Evolutionary conservation across 2,113 vertebrate species (phyloP).

Genomic region (Oryzias curvinotus): DNA sequence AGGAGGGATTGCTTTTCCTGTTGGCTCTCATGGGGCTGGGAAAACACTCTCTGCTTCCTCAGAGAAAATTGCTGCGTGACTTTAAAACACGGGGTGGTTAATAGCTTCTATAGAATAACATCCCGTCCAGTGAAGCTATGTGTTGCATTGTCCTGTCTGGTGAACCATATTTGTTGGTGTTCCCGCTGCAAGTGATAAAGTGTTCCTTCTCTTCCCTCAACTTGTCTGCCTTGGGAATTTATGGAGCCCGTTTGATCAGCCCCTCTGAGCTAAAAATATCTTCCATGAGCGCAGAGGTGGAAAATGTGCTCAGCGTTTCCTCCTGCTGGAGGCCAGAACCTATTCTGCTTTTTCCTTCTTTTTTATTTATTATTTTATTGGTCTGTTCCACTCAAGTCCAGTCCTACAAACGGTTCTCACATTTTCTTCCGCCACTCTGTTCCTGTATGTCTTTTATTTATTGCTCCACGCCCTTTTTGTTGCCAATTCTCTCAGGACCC

Average conservation of each 20-base stretch:
- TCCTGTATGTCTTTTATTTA: constrained; percentile 48
- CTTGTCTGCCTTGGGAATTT: constrained; percentile 72
- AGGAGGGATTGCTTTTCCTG: constrained; percentile 63
- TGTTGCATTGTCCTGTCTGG: constrained; percentile 51
- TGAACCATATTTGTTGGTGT: constrained; percentile 56
- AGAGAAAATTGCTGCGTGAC: constrained; percentile 57
- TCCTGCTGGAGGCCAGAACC: constrained; percentile 75
- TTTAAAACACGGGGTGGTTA: constrained; percentile 52
- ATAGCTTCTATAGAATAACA: constrained; percentile 68
- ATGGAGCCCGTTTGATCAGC: constrained; percentile 76
- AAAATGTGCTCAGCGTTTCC: constrained; percentile 83
- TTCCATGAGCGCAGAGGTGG: constrained; percentile 67
- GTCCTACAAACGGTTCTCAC: constrained; percentile 33
- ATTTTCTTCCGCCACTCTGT: constrained; percentile 17
- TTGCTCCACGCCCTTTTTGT: constrained; percentile 30
- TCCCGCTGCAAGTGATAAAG: constrained; percentile 74
- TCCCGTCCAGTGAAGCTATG: constrained; percentile 53
- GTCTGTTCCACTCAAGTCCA: constrained; percentile 54
- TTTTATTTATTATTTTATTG: constrained; percentile 65
- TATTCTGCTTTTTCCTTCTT: constrained; percentile 61
- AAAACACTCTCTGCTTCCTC: constrained; percentile 69
- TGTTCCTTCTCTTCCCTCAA: constrained; percentile 54
- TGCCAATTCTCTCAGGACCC: constrained; percentile 33
- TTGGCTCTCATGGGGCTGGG: constrained; percentile 64
- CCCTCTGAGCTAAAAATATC: constrained; percentile 80